phyloP scores from a whole-genome alignment of 2,888 invertebrate species.

The Zhuqinia jingwanae region DNA sequence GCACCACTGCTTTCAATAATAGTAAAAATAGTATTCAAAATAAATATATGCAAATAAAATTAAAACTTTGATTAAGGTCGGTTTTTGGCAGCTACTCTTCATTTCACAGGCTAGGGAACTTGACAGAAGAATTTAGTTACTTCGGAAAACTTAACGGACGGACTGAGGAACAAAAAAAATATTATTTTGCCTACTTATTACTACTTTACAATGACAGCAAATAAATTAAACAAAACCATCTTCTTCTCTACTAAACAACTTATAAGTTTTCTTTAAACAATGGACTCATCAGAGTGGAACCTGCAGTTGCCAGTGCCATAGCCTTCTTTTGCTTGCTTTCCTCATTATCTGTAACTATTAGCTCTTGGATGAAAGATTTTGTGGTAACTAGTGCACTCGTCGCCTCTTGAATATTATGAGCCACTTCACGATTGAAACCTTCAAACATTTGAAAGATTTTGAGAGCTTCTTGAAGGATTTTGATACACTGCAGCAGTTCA shows the following conservation, averaged over 20 bases:
- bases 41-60: too few species aligned
- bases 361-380: constrained; percentile 63
- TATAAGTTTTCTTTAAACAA: not conserved
- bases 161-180: too few species aligned
- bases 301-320: constrained; percentile 11
- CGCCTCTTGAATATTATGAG: constrained; percentile 72
- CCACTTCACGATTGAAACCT: constrained; percentile 66
- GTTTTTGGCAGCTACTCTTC: too few species aligned
- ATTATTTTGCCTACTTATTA: too few species aligned
- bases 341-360: constrained; percentile 51
- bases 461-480: constrained; percentile 72
- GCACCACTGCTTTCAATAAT: too few species aligned
- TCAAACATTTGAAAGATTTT: constrained; percentile 74
- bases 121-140: too few species aligned
- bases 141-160: too few species aligned
- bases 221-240: too few species aligned
- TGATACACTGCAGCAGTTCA: constrained; percentile 68
- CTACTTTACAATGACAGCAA: too few species aligned
- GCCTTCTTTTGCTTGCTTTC: constrained; percentile 39
- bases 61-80: too few species aligned
- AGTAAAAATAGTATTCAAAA: too few species aligned
- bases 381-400: constrained; percentile 69
- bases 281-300: not conserved
- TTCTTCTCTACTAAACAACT: not conserved
- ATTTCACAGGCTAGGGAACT: too few species aligned